Evolutionary conservation across 2,888 invertebrate species (phyloP).

Genomic region (Hoplodrina ambigua): DNA sequence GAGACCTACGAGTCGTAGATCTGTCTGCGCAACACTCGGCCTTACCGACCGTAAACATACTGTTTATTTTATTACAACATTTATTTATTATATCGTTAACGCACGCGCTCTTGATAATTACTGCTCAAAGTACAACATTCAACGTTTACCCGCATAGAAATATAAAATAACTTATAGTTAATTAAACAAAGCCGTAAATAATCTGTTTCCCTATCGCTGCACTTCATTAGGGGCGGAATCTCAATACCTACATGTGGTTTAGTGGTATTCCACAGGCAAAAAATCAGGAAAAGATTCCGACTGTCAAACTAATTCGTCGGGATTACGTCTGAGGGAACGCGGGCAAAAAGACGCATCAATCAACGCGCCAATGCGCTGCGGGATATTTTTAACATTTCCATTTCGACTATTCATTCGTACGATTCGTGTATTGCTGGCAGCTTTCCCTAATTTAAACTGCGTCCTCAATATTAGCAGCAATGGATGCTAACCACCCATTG

Average conservation of each 20-base stretch:
- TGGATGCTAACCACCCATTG: constrained; percentile 31
- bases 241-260: constrained; percentile 82
- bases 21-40: constrained; percentile 73
- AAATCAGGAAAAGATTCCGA: constrained; percentile 85
- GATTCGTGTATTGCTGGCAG: constrained; percentile 51
- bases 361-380: constrained; percentile 75
- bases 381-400: constrained; percentile 74
- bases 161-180: constrained; percentile 50
- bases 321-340: constrained; percentile 81
- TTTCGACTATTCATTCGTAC: constrained; percentile 57
- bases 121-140: constrained; percentile 46
- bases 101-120: constrained; percentile 63
- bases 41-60: constrained; percentile 71
- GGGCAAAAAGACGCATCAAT: constrained; percentile 88
- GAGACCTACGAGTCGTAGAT: constrained; percentile 70
- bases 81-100: constrained; percentile 76
- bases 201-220: constrained; percentile 82
- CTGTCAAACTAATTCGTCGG: constrained; percentile 87
- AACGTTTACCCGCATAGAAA: constrained; percentile 51
- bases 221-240: constrained; percentile 83
- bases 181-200: constrained; percentile 64
- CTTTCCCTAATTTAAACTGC: constrained; percentile 33
- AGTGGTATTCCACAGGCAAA: constrained; percentile 75
- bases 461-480: constrained; percentile 45
- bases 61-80: constrained; percentile 80